These are phyloP conservation scores for Drosophila lutescens DNA, from an alignment of 2,888 invertebrate species.

Conservation along the genomic window DNA sequence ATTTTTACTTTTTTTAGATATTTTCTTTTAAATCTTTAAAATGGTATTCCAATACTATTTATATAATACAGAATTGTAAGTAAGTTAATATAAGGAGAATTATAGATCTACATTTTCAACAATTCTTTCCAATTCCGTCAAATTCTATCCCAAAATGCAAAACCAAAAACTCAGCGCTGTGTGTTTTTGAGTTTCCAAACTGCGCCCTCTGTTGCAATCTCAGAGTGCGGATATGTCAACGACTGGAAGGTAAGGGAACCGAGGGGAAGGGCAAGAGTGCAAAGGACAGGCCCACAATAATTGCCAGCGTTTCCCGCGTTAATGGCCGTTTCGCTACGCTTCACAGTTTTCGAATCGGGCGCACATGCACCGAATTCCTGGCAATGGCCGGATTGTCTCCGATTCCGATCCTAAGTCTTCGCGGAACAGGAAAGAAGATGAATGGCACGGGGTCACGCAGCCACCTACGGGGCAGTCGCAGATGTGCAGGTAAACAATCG, in stretches of 20 bases:
- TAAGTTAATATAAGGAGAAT: too few relatives aligned
- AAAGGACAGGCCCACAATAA: constrained; percentile 26
- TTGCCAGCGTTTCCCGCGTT: constrained; percentile 47
- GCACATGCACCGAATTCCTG: constrained; percentile 47
- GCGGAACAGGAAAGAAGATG: constrained; percentile 52
- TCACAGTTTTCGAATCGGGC: constrained; percentile 30
- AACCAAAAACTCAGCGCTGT: background rate
- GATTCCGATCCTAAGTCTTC: constrained; percentile 32
- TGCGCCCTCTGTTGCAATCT: background rate
- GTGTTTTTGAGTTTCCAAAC: background rate
- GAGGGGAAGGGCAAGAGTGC: background rate
- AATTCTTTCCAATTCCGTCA: background rate
- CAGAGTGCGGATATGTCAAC: constrained; percentile 3
- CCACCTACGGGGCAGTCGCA: constrained; percentile 58
- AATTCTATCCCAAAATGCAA: background rate
- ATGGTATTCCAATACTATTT: too few relatives aligned
- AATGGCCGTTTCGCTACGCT: constrained; percentile 52
- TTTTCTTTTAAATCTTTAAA: too few relatives aligned
- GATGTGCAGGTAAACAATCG: constrained; percentile 68
- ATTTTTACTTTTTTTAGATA: too few relatives aligned
- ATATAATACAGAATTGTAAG: too few relatives aligned
- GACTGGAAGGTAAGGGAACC: background rate
- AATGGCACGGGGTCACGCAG: constrained; percentile 54
- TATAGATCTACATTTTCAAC: background rate
- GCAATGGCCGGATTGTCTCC: constrained; percentile 49